These are phyloP conservation scores for Orthosia gracilis DNA, from an alignment of 2,888 invertebrate species.

Conservation along the genomic window DNA sequence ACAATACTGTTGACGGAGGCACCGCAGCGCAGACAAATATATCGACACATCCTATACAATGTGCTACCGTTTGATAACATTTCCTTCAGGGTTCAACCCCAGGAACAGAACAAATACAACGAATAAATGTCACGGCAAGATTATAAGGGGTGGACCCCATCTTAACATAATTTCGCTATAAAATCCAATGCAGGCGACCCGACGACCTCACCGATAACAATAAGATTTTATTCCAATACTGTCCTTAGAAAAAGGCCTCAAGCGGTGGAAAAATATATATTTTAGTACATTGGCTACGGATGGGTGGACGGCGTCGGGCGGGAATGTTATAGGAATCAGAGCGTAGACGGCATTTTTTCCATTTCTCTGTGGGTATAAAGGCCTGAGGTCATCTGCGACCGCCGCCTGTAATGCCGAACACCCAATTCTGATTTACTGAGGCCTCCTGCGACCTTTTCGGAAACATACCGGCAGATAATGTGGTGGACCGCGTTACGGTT, in stretches of 20 bases:
- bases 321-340: conserved; percentile 64
- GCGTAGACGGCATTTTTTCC: conserved; percentile 53
- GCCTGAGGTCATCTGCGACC: conserved; percentile 60
- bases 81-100: conserved; percentile 9
- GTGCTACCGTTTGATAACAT: background rate
- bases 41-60: background rate
- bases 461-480: conserved; percentile 18
- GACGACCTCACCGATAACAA: conserved; percentile 54
- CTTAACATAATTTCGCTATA: conserved; percentile 52
- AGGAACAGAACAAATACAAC: conserved; percentile 20
- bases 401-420: conserved; percentile 51
- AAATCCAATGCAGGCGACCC: conserved; percentile 38
- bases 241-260: conserved; percentile 34
- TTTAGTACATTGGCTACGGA: conserved; percentile 42
- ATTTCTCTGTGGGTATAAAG: conserved; percentile 52
- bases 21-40: conserved; percentile 8
- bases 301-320: conserved; percentile 16
- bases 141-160: conserved; percentile 14
- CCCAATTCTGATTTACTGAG: conserved; percentile 61
- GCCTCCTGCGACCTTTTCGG: conserved; percentile 52
- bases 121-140: conserved; percentile 33
- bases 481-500: background rate
- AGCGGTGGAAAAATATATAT: conserved; percentile 28
- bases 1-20: conserved; percentile 24
- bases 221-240: conserved; percentile 64